Percentiles rank a stretch among this genome's conserved stretches.
These are phyloP conservation scores for Eupsilia transversa DNA, from an alignment of 2,888 invertebrate species.

Conservation along the genomic window DNA sequence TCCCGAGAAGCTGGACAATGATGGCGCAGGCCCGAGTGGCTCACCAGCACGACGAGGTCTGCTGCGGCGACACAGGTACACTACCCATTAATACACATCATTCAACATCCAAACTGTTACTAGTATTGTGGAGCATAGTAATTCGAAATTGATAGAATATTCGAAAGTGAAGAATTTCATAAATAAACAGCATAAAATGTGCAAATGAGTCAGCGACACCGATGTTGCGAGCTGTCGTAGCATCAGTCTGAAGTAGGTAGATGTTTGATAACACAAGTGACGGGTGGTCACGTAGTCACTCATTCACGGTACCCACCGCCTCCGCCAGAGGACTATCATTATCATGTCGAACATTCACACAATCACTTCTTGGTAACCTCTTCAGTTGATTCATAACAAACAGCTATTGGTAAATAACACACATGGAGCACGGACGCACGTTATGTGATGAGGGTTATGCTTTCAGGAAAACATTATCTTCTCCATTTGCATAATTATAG, in stretches of 20 bases:
- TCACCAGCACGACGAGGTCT: constrained; percentile 91
- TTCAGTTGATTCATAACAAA: constrained; percentile 29
- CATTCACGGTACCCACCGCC: constrained; percentile 25
- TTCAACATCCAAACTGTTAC: neutral
- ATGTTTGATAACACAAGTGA: constrained; percentile 70
- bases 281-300: constrained; percentile 62
- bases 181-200: constrained; percentile 59
- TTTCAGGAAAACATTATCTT: constrained; percentile 42
- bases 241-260: constrained; percentile 55
- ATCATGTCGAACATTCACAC: constrained; percentile 1
- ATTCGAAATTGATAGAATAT: constrained; percentile 30
- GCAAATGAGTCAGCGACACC: constrained; percentile 55
- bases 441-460: constrained; percentile 32
- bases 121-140: neutral
- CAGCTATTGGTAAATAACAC: constrained; percentile 14
- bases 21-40: constrained; percentile 91
- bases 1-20: constrained; percentile 93
- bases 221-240: constrained; percentile 60
- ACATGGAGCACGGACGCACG: constrained; percentile 6
- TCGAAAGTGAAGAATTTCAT: constrained; percentile 49
- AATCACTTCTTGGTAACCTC: constrained; percentile 11
- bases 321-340: constrained; percentile 4
- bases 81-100: neutral
- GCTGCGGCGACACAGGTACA: constrained; percentile 87
- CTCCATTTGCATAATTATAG: constrained; percentile 48